Evolutionary conservation across 1,140 invertebrate species (phyloP), one percentile per base, ranked within the genome.

Genomic region (Rhagoletis zephyria): DNA sequence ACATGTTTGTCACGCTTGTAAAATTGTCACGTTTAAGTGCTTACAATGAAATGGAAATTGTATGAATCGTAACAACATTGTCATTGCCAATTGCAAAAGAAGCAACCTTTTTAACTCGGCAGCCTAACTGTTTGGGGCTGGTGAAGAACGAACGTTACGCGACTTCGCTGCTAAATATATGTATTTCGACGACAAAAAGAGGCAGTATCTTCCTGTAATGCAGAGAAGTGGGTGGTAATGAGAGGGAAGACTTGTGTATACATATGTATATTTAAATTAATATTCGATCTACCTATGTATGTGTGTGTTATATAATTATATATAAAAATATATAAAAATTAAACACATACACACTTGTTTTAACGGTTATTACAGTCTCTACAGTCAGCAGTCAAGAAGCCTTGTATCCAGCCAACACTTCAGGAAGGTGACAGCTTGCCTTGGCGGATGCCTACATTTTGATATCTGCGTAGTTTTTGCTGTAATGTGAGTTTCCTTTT

Each of bases 11-110:
- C 74, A 56, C 74, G 74, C 74, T 56, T 87, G 63, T 16, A 45
- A 67, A 67, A 87, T 87, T 42, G 40, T 65, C 85, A 87, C 85
- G 85, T 87, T 87, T 87, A 19, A 67, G 64, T 40, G 45, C 85
- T 87, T 87, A 87, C 61, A 87, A 59, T 87, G 12, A 51, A 87
- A 87, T 87, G 56, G n/a, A 85, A 61, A 40, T 85, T 85, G 81
- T 85, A 19, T 74, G n/a, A 45, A 81, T 81, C 48, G 45, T 48
- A 56, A 51, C 45, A 42, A 16, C 74, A 56, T 81, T 81, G 45
- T 3, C 42, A 48, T 74, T 74, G 40, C 14, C 67, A 12, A 74
- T 48, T 74, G 74, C 42, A 81, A 81, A 81, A 19, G 12, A 19
- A 10, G 74, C 12, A 19, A 56, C 42, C 3, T 6, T 48, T 74